phyloP scores from a whole-genome alignment of 2,113 vertebrate genomes.

The Lathamus discolor region DNA sequence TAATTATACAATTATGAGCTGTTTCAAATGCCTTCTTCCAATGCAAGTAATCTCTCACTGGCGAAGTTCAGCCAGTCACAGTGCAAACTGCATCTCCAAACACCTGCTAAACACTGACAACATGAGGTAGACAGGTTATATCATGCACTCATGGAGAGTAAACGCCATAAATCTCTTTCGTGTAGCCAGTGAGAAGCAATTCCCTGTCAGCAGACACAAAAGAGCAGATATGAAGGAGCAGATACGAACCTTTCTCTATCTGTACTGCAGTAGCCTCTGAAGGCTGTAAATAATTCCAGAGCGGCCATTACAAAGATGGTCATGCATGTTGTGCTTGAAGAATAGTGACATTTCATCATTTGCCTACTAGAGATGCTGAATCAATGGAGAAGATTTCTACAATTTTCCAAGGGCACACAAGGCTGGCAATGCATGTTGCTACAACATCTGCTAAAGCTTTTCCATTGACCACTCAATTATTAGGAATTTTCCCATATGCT shows the following conservation, averaged over 20 bases:
- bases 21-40: neutral
- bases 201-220: neutral
- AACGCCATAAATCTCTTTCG: neutral
- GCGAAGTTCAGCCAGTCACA: neutral
- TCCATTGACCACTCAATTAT: neutral
- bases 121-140: neutral
- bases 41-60: neutral
- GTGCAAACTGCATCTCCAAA: neutral
- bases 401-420: neutral
- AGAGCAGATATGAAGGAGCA: neutral
- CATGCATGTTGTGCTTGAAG: neutral
- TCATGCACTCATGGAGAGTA: neutral
- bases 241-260: neutral
- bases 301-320: neutral
- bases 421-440: neutral
- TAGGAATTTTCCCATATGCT: neutral
- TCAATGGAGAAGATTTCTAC: conserved; percentile 1
- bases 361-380: neutral
- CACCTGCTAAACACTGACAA: neutral
- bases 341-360: conserved; percentile 26
- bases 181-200: neutral
- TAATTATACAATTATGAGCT: neutral
- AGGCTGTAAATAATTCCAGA: neutral
- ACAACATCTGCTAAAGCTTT: conserved; percentile 26
- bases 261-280: neutral